Percentiles rank a stretch among this genome's conserved stretches.
Conservation (phyloP, 1,140 invertebrate species). For the Zelostemma sp. region DNA sequence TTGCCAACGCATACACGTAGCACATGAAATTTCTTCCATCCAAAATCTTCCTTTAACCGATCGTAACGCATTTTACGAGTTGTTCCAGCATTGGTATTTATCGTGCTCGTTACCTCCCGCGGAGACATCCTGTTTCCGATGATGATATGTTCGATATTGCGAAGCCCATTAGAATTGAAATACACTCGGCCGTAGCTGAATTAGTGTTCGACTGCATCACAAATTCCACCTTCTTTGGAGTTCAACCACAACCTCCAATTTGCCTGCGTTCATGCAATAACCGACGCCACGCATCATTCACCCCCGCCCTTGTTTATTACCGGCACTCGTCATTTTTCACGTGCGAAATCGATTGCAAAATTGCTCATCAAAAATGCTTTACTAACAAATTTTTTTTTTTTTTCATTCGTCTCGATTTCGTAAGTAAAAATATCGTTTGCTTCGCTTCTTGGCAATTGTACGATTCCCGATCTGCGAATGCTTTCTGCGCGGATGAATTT, state of each 20-base stretch:
- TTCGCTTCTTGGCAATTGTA: neutral
- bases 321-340: neutral
- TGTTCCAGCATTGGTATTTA: slow-evolving; percentile 16
- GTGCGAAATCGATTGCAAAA: neutral
- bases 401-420: too few species aligned
- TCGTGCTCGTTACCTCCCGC: slow-evolving; percentile 16
- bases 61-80: slow-evolving; percentile 3
- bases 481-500: too few species aligned
- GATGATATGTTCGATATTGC: slow-evolving; percentile 25
- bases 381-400: too few species aligned
- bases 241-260: slow-evolving; percentile 11
- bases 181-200: slow-evolving; percentile 18
- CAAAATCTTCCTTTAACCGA: slow-evolving; percentile 17
- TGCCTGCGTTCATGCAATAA: slow-evolving; percentile 16
- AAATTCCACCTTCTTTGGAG: slow-evolving; percentile 11
- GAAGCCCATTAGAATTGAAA: slow-evolving; percentile 32
- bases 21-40: neutral
- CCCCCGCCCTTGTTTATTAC: neutral
- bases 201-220: slow-evolving; percentile 23
- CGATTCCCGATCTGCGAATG: neutral
- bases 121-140: slow-evolving; percentile 15
- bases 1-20: too few species aligned
- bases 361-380: too few species aligned
- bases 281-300: neutral
- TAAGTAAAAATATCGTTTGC: too few species aligned